Base-by-base conservation (phyloP, 2,888 invertebrate genomes). In the Trichogramma dendrolimi region DNA sequence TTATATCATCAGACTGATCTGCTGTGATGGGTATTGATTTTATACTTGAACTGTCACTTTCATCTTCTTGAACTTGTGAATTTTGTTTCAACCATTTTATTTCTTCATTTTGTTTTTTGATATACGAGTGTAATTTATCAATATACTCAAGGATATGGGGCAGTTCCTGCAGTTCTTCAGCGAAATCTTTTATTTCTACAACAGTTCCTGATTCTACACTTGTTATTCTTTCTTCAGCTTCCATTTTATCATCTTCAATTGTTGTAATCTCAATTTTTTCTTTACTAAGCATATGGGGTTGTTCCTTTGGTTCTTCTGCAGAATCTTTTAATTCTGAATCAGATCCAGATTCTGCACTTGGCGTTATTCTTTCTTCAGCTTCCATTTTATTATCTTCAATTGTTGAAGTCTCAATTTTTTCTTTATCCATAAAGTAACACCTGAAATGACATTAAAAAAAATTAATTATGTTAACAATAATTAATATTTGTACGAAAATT, bases 71-170 rank as follows among this genome's bases (percentile, higher is more conserved):
- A 27, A 27, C 27, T 27, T 27, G 27, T 27, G 27, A 27, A 27
- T 27, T 27, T 27, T 55, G 8, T 40, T 42, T 55, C 43, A 55
- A 7, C 40, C 4, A 27, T 27, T 27, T 27, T 53, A 91, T 75
- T 67, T 86, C 82, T 61, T 80, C 81, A 43, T 83, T 83, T 71
- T 87, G 87, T 69, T 80, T 81, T 58, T 79, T 80, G 49, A 88
- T 82, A 63, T 80, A 80, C 43, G 81, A 81, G 62, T 84, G 82
- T 73, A 88, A 81, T 71, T 82, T 83, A 49, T 83, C 72, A 68
- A 89, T 83, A 60, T 85, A 83, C 66, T 81, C 80, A 44, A 84
- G 67, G 11, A 87, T 81, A 68, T 86, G 83, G 7, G 88, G 88
- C 64, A 84, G 81, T 67, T 84, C 82, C 70, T 80, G 79, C 42